These are phyloP conservation scores for Arrhamphus sclerolepis DNA, from an alignment of 2,797 vertebrate genomes.

Conservation along the genomic window DNA sequence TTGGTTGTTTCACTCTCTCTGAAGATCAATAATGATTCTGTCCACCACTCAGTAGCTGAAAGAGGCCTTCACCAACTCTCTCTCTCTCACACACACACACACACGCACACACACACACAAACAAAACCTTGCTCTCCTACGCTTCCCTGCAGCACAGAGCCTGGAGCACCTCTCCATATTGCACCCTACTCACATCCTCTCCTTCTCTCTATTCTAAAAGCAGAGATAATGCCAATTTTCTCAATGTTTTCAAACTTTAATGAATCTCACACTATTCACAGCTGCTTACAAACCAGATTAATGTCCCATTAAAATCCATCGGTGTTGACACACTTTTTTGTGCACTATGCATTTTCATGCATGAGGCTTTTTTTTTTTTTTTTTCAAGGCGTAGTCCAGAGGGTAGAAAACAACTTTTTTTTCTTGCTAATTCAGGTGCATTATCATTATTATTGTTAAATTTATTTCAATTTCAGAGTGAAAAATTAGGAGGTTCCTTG, in stretches of 20 bases:
- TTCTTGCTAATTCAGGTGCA: too few species aligned
- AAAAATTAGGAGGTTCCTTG: too few species aligned
- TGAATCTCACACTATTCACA: neutral
- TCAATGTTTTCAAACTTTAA: neutral
- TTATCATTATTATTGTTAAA: too few species aligned
- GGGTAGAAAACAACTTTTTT: too few species aligned
- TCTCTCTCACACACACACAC: too few species aligned
- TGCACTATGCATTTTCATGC: too few species aligned
- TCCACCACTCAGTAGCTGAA: constrained; percentile 46
- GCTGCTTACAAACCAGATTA: neutral
- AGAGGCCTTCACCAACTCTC: constrained; percentile 51
- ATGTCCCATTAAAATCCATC: too few species aligned
- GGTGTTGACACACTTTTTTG: too few species aligned
- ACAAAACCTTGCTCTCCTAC: constrained; percentile 47
- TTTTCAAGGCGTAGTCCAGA: too few species aligned
- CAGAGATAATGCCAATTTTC: neutral
- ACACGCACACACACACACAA: constrained; percentile 33
- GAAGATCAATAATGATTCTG: constrained; percentile 59
- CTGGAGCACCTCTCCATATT: constrained; percentile 58
- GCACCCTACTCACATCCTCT: constrained; percentile 50
- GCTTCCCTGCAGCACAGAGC: constrained; percentile 60
- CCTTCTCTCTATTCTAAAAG: constrained; percentile 26
- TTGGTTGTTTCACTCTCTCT: constrained; percentile 44
- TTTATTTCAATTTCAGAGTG: too few species aligned
- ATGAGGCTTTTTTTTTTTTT: too few species aligned